Base-by-base conservation (phyloP, 2,888 invertebrate genomes). In the Hemithea aestivaria region DNA sequence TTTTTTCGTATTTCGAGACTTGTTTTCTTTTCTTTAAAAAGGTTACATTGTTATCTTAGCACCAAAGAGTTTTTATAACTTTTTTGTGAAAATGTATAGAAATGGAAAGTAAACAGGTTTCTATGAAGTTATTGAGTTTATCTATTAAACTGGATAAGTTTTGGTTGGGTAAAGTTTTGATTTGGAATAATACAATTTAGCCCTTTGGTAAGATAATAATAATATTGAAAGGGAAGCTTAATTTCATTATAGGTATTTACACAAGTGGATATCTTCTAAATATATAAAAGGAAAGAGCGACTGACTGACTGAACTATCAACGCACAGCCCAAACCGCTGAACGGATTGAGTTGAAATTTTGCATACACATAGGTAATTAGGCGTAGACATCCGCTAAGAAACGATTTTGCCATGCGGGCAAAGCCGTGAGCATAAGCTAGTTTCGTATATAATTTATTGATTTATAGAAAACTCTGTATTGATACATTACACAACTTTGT, bases 141-240 rank as follows among this genome's bases (percentile, higher is more conserved):
- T 41, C 41, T 44, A 49, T 22, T 35, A 33, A 49, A 49, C 40
- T 51, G 41, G 45, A 53, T 38, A 49, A 51, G 35, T 48, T 48
- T 43, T 27, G 32, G 40, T 39, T 41, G 30, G 36, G 20, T 26
- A 22, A 40, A 37, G 40, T 32, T 41, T 39, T 16, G 16, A 24
- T 28, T 40, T 44, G 33, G 28, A 42, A 51, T 51, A 51, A 46
- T 34, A 41, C 24, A 32, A 42, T 37, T 20, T 39, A 28, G 21
- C 20, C 36, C 30, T 29, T 25, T 36, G 21, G 21, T 20, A 27
- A 2, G 5, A 16, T 16, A 16, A 16, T 16, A 16, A 16, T 16
- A 16, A 16, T 16, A 16, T 16, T 16, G 16, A 4, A 16, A 16
- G 16, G 16, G 5, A 16, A 16, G 16, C n/a, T 16, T 16, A 16